A percentile compares a stretch with the other conserved stretches of the same genome.
Conservation (phyloP, 2,888 invertebrate genomes). For the Ormia ochracea region DNA sequence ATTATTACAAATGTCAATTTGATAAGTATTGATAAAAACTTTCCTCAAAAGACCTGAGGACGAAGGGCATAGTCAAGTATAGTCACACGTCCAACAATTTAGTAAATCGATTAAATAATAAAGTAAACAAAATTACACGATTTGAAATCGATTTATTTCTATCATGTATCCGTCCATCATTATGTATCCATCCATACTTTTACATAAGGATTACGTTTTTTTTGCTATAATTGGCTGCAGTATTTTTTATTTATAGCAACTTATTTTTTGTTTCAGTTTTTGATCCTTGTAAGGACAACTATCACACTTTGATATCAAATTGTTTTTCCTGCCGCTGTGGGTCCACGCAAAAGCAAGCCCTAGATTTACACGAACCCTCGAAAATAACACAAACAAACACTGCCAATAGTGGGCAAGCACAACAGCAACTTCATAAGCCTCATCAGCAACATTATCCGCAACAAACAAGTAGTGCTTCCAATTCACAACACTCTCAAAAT, state of each 20-base stretch:
- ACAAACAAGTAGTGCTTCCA: slow-evolving; percentile 56
- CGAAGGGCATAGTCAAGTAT: no score
- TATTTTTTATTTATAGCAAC: not conserved
- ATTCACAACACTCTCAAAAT: slow-evolving; percentile 63
- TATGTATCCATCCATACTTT: no score
- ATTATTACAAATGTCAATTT: no score
- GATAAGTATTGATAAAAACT: no score
- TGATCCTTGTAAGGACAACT: slow-evolving; percentile 70
- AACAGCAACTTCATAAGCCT: slow-evolving; percentile 33
- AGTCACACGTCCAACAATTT: no score
- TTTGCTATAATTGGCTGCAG: not conserved
- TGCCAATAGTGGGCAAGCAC: slow-evolving; percentile 49
- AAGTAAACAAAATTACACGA: no score
- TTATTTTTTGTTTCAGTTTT: slow-evolving; percentile 66
- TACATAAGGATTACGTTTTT: no score
- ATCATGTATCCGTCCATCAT: no score
- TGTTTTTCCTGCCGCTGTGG: slow-evolving; percentile 65
- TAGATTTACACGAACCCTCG: slow-evolving; percentile 61
- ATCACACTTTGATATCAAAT: slow-evolving; percentile 65
- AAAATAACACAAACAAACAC: slow-evolving; percentile 43
- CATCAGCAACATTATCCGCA: slow-evolving; percentile 46
- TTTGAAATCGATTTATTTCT: no score
- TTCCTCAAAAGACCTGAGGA: no score
- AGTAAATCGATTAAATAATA: no score
- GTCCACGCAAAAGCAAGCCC: slow-evolving; percentile 62